These are phyloP conservation scores for Theretra japonica DNA, from an alignment of 2,888 invertebrate species.

Conservation along the genomic window DNA sequence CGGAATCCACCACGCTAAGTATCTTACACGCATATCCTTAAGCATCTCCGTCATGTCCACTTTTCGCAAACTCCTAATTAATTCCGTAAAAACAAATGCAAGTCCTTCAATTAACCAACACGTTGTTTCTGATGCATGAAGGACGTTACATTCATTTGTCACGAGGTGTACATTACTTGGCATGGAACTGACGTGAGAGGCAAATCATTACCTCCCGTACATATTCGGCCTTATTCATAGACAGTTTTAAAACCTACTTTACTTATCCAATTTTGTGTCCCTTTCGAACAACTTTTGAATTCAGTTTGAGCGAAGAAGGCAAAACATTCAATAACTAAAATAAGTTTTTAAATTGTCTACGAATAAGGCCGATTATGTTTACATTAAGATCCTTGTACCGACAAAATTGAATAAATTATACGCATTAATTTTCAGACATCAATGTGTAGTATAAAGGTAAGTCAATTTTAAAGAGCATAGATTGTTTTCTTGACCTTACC, in stretches of 20 bases:
- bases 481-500: too few relatives aligned
- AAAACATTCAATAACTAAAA: too few relatives aligned
- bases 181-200: background rate
- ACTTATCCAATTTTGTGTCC: too few relatives aligned
- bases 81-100: background rate
- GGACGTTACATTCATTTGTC: slow-evolving; percentile 11
- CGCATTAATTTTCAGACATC: too few relatives aligned
- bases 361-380: too few relatives aligned
- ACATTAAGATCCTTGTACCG: background rate
- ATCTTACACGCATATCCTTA: background rate
- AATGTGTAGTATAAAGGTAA: too few relatives aligned
- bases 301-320: too few relatives aligned
- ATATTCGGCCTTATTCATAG: too few relatives aligned
- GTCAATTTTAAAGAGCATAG: too few relatives aligned
- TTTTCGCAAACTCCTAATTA: background rate
- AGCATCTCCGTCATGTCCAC: background rate
- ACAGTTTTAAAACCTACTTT: too few relatives aligned
- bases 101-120: background rate
- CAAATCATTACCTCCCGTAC: background rate
- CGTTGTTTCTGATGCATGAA: slow-evolving; percentile 19
- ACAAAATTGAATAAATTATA: background rate
- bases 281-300: too few relatives aligned
- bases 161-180: background rate
- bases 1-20: background rate
- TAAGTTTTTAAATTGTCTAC: too few relatives aligned